Conservation (phyloP, 1,140 invertebrate genomes). For the Drosophila mojavensis region DNA sequence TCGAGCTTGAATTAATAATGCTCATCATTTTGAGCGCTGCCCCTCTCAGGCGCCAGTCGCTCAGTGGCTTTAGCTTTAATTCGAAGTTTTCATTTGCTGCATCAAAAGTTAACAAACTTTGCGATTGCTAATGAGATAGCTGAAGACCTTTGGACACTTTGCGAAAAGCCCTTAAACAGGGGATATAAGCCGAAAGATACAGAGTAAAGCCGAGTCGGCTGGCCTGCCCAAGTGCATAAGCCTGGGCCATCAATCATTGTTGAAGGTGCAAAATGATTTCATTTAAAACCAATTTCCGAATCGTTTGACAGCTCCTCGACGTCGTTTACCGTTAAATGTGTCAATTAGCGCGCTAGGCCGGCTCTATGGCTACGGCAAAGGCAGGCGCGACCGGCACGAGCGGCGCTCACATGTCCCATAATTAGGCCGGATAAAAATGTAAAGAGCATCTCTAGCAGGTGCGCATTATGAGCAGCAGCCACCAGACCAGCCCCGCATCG, state of each 20-base stretch:
- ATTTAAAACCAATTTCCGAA: neutral
- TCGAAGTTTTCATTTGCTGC: neutral
- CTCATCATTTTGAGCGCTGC: neutral
- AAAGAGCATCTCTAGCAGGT: neutral
- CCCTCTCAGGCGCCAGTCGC: neutral
- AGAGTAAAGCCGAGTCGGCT: neutral
- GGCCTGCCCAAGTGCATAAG: neutral
- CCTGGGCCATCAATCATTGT: neutral
- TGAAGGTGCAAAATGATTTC: neutral
- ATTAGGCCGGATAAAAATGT: constrained; percentile 19
- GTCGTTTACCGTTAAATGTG: constrained; percentile 46
- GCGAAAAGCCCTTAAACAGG: no score
- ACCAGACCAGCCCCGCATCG: neutral
- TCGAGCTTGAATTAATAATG: neutral
- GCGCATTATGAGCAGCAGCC: neutral
- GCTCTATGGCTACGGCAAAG: no score
- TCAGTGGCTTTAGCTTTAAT: neutral
- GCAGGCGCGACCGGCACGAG: no score
- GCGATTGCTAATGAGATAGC: neutral
- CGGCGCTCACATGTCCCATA: neutral
- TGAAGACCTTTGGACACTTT: neutral
- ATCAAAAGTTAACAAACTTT: constrained; percentile 1
- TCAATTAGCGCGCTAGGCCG: constrained; percentile 54
- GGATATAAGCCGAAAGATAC: no score
- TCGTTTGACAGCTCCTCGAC: neutral